Evolutionary conservation across 2,113 vertebrate genomes (phyloP), one percentile per base, ranked within the genome.

Genomic region (Pluvianellus socialis): DNA sequence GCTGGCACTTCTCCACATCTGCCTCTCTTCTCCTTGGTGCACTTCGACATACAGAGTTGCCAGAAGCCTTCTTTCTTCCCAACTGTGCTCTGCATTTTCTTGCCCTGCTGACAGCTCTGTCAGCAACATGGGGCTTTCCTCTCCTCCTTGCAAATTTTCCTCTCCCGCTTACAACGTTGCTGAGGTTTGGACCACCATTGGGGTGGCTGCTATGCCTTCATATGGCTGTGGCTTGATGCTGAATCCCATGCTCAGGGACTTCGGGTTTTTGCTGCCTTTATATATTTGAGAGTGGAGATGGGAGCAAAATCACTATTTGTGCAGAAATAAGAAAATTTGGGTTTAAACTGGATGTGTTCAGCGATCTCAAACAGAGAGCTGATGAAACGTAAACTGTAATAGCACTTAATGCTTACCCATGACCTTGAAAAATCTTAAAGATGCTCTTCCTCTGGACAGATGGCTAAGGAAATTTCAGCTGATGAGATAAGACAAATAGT

Each of bases 91-190:
- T 58, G 32, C 56, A 12, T 56, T 77, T 73, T 52, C 47, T 72
- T 63, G 30, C 35, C 62, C 8, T 81, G 4, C 61, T 50, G 68
- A 47, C 24, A 52, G 7, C 33, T 70, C 23, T 20, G 32, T 12
- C 79, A 71, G 32, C 32, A 67, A 10, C 2, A 32, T 2, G 28
- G 30, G 27, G 5, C 7, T 90, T 82, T 68, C 23, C 44, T 72
- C 38, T 56, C 19, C 22, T 77, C 22, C 21, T 81, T 45, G 28
- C 8, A 38, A 12, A 2, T 26, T 59, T 47, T 75, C 14, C 22
- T 38, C 38, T 18, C 28, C 16, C 58, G 72, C 33, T 10, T 14
- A 47, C 1, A 28, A 12, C 0, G 0, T 5, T 33, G 15, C 23
- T 68, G 16, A 15, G 17, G 50, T 82, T 62, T 61, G 35, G 12